Conservation (phyloP, 92 coral and sea anemone species). For the Zoanthus gigantus region DNA sequence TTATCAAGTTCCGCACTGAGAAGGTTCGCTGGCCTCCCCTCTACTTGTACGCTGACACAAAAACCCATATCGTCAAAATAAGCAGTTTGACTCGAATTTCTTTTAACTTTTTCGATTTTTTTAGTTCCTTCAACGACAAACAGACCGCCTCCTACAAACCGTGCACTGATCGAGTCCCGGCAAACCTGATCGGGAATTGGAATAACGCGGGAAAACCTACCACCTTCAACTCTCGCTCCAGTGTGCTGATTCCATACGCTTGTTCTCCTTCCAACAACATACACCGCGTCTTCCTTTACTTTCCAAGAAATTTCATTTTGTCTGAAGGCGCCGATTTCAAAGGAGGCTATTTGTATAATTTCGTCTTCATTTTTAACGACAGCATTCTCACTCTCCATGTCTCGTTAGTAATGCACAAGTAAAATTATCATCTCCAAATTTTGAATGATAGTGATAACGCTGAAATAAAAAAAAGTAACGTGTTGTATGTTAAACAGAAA, state of each 20-base stretch:
- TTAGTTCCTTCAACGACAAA: constrained; percentile 42
- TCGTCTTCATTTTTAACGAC: constrained; percentile 25
- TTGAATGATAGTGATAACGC: not conserved
- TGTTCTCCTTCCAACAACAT: constrained; percentile 29
- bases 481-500: too few species aligned
- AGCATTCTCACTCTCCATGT: not conserved
- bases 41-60: constrained; percentile 20
- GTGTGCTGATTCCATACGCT: not conserved
- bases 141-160: constrained; percentile 35
- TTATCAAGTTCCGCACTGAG: not conserved
- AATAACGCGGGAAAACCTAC: constrained; percentile 33
- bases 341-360: constrained; percentile 29
- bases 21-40: not conserved
- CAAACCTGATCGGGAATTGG: constrained; percentile 42
- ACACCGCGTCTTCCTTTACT: constrained; percentile 13
- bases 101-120: not conserved
- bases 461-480: not conserved
- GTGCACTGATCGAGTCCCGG: constrained; percentile 21
- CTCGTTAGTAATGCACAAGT: not conserved
- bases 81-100: constrained; percentile 26
- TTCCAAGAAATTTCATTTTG: constrained; percentile 42
- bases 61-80: constrained; percentile 43
- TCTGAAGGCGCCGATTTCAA: constrained; percentile 46
- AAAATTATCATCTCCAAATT: not conserved
- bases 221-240: constrained; percentile 30